Evolutionary conservation across 2,888 invertebrate species (phyloP), one percentile per base, ranked within the genome.

Genomic region (Sarcophaga rosellei): DNA sequence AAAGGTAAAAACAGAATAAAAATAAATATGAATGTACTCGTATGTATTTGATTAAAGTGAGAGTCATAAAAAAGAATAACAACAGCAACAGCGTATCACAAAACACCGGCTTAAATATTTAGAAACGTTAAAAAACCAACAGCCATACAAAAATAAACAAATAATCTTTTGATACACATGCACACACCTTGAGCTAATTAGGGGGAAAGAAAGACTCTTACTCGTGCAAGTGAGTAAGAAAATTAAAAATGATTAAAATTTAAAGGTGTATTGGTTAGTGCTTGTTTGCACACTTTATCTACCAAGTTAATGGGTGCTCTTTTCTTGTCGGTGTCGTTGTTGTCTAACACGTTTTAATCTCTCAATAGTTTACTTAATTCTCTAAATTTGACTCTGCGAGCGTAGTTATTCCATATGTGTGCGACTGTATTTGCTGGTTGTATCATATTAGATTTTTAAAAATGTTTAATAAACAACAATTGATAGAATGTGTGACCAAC

Each of bases 21-120:
- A 21, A 59, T 65, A 78, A 47, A 63, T 53, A 72, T 23, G 65
- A 62, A 76, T 69, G 47, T 53, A 17, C 15, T 17, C 53, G 15
- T 53, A 61, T 82, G 35, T 83, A 61, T 82, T 83, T 80, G 66
- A 82, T 80, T 73, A 86, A 83, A 83, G 63, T 74, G 79, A 79
- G 62, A 82, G 75, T 79, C 65, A 76, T 80, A 68, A 70, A 85
- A 85, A 76, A 53, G 23, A 81, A 81, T 61, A 74, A 65, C 21
- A 77, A 74, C 62, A 53, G 17, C 20, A 59, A 61, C 23, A 35
- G 35, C 35, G 35, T 35, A 35, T 25, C 35, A 12, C 25, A 20
- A 80, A 73, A 77, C 61, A 68, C 75, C 72, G 75, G 75, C 82
- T 75, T 79, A 61, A 75, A 75, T 73, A 57, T 76, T 57, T 62